Conservation (phyloP, 2,113 vertebrate species). For the Marmota monax region DNA sequence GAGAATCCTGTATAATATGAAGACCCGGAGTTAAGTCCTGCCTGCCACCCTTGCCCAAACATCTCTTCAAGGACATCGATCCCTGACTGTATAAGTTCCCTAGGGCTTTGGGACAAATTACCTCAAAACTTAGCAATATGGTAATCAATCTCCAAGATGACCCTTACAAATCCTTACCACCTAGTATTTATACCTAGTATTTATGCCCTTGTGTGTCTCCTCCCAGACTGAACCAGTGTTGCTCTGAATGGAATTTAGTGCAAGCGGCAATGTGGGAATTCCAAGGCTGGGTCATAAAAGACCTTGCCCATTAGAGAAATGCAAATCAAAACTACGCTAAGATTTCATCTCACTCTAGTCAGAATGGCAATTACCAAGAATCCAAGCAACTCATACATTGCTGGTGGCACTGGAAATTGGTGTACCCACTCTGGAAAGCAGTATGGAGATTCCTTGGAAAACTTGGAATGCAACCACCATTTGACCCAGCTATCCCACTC, state of each 20-base stretch:
- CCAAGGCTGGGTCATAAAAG: neutral
- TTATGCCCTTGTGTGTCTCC: neutral
- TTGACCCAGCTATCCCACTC: no score
- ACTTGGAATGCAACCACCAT: no score
- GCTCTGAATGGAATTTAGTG: neutral
- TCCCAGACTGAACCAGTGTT: neutral
- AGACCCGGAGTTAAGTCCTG: neutral
- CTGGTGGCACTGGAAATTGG: no score
- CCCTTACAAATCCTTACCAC: neutral
- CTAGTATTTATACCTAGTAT: neutral
- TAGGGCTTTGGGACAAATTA: neutral
- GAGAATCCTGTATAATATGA: neutral
- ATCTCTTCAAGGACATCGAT: neutral
- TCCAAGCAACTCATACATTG: no score
- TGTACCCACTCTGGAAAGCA: no score
- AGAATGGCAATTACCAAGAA: no score
- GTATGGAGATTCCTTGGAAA: no score
- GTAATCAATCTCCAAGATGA: neutral
- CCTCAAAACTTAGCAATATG: neutral
- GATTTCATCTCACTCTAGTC: no score
- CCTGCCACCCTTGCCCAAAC: neutral
- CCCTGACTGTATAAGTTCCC: neutral
- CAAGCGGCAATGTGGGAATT: neutral
- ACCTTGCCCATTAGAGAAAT: no score
- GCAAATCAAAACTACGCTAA: no score